These are phyloP conservation scores for Rhinophrynus dorsalis DNA, from an alignment of 2,797 vertebrate species.

Conservation along the genomic window DNA sequence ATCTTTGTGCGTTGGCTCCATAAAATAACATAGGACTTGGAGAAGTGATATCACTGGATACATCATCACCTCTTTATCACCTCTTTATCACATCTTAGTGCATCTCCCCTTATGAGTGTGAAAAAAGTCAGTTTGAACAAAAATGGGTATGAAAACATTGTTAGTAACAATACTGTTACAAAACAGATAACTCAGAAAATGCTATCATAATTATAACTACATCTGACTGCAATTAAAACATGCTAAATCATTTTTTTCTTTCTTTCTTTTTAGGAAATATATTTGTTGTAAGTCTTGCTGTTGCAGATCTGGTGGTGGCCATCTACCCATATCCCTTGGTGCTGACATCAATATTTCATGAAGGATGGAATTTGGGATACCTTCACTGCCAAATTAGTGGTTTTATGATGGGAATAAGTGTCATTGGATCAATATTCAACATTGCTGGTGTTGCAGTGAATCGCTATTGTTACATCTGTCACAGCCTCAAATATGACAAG, in stretches of 20 bases:
- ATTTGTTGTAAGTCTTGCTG: slow-evolving; percentile 94
- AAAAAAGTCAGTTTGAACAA: too few species aligned
- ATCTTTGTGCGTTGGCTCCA: too few species aligned
- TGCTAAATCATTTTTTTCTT: slow-evolving; percentile 21
- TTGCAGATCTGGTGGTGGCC: slow-evolving; percentile 93
- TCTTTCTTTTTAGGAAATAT: slow-evolving; percentile 82
- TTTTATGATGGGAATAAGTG: slow-evolving; percentile 94
- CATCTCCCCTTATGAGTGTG: too few species aligned
- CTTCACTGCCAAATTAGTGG: slow-evolving; percentile 93
- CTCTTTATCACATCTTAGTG: too few species aligned
- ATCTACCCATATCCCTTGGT: slow-evolving; percentile 94
- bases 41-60: too few species aligned
- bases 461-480: slow-evolving; percentile 96
- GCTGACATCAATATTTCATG: slow-evolving; percentile 87
- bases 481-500: slow-evolving; percentile 90
- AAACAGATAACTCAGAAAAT: too few species aligned
- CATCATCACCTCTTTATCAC: too few species aligned
- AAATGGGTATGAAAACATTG: too few species aligned
- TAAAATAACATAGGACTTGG: too few species aligned
- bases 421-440: slow-evolving; percentile 95
- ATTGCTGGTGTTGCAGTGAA: slow-evolving; percentile 96
- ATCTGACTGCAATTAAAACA: too few species aligned
- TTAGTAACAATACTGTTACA: too few species aligned
- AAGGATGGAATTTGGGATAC: slow-evolving; percentile 90
- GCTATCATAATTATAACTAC: too few species aligned